Percentiles rank a stretch among this genome's conserved stretches.
Conservation (phyloP, 2,797 vertebrate genomes). For the Anisognathus igniventris region DNA sequence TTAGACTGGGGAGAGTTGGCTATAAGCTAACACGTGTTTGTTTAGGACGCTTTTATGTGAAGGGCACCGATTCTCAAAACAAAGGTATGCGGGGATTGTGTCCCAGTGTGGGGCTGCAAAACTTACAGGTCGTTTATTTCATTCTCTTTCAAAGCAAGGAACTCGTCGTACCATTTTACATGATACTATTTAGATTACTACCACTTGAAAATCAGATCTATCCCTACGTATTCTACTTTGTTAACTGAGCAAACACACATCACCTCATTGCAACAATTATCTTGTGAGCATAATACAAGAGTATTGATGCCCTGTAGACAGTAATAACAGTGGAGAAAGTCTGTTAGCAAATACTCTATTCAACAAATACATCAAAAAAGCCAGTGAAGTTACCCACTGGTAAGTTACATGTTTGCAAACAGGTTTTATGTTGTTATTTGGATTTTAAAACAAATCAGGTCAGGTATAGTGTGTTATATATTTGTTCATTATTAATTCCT, state of each 20-base stretch:
- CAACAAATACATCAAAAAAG: neutral
- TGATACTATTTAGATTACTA: neutral
- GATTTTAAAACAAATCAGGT: neutral
- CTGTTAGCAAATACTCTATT: neutral
- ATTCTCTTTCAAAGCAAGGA: neutral
- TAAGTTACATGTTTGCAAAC: neutral
- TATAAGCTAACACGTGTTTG: neutral
- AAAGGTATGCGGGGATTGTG: neutral
- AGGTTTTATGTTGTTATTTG: neutral
- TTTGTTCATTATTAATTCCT: neutral
- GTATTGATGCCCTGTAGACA: neutral
- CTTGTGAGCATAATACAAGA: neutral
- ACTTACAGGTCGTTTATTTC: neutral
- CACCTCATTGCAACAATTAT: neutral
- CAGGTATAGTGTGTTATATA: neutral
- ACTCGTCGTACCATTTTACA: neutral
- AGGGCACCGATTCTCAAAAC: neutral
- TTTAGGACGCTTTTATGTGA: neutral
- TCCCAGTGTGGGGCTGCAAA: neutral
- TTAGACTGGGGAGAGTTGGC: neutral
- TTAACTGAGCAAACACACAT: neutral
- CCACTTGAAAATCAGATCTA: neutral
- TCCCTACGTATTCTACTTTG: fast-evolving
- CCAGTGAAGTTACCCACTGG: neutral
- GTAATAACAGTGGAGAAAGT: neutral